phyloP scores from a whole-genome alignment of 37 sponge, comb jelly and placozoan genomes.

The Corticium candelabrum region DNA sequence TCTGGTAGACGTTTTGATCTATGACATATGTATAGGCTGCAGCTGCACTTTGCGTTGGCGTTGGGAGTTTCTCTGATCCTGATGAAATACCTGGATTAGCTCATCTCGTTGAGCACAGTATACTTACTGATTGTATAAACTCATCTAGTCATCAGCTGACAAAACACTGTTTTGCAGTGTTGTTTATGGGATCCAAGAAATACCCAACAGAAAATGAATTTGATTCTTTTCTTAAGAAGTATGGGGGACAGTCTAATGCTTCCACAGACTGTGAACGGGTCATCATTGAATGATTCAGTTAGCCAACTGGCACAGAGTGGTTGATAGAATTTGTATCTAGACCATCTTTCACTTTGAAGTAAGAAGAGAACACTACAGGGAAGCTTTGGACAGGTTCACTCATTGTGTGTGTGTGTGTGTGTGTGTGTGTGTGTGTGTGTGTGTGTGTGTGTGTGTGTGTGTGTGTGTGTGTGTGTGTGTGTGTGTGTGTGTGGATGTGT shows the following conservation, averaged over 20 bases:
- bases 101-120: constrained; percentile 72
- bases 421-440: too few relatives aligned
- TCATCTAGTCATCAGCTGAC: constrained; percentile 65
- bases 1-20: too few relatives aligned
- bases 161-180: constrained; percentile 49
- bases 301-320: too few relatives aligned
- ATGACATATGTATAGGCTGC: constrained; percentile 46
- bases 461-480: too few relatives aligned
- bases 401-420: too few relatives aligned
- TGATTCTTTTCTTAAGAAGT: constrained; percentile 36
- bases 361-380: constrained; percentile 12
- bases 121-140: constrained; percentile 56
- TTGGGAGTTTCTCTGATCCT: constrained; percentile 62
- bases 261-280: constrained; percentile 61
- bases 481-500: too few relatives aligned
- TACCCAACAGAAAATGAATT: constrained; percentile 62
- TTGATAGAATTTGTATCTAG: constrained; percentile 15
- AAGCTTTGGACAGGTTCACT: constrained; percentile 39
- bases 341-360: constrained; percentile 37
- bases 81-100: constrained; percentile 55
- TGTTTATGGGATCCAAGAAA: constrained; percentile 66
- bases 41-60: constrained; percentile 56
- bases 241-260: constrained; percentile 56
- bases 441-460: too few relatives aligned
- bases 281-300: too few relatives aligned